These are phyloP conservation scores for Cataglyphis altisquamis DNA, from an alignment of 2,888 invertebrate species.

Conservation along the genomic window DNA sequence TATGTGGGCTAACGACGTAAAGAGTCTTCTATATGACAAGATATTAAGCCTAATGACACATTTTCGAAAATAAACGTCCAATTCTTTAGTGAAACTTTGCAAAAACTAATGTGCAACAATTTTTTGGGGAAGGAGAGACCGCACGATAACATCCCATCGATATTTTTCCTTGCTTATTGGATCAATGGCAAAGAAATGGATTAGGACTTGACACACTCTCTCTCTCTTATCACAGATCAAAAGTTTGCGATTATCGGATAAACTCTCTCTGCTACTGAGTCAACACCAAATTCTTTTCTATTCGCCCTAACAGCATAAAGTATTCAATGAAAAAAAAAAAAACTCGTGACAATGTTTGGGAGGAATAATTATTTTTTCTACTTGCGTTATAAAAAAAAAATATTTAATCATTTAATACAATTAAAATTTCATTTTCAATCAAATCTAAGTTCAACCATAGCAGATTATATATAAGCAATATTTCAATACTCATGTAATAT, in stretches of 20 bases:
- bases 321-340: not conserved
- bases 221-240: no score
- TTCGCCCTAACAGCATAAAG: not conserved
- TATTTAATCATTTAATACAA: not conserved
- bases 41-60: slow-evolving; percentile 53
- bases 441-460: not conserved
- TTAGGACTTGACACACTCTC: no score
- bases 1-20: slow-evolving; percentile 88
- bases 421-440: not conserved
- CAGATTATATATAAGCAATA: not conserved
- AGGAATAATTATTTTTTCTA: slow-evolving; percentile 6
- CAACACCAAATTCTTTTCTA: no score
- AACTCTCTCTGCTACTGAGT: no score
- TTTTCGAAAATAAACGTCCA: slow-evolving; percentile 6
- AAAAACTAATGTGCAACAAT: not conserved
- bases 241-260: no score
- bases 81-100: not conserved
- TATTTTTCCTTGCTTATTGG: no score
- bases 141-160: no score
- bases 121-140: no score
- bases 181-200: no score
- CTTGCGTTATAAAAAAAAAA: not conserved
- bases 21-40: slow-evolving; percentile 87
- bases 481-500: not conserved
- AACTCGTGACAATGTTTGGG: not conserved